Evolutionary conservation across 2,797 vertebrate genomes (phyloP), one percentile per base, ranked within the genome.

Genomic region (Rhinichthys osculus): DNA sequence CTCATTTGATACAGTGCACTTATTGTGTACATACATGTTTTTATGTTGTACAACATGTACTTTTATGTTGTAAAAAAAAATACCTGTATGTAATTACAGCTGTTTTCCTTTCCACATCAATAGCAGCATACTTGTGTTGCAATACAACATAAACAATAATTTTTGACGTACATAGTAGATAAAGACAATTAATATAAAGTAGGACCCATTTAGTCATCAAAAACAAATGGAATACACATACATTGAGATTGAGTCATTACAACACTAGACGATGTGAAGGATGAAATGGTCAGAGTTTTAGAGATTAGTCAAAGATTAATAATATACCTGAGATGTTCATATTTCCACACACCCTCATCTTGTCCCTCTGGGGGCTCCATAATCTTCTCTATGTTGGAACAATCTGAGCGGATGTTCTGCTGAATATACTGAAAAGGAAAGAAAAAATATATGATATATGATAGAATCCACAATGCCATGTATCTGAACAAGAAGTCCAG

Each of bases 281-380:
- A 30, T 69, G 16, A 64, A 69, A 69, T 57, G 42, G 10, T 40
- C 66, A 2, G 44, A 47, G 47, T 5, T 47, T 47, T 42, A 57
- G 3, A 50, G 5, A 33, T 2, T 50, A 40, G 2, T 19, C n/a
- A 59, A 2, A 52, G 6, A 35, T 1, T 44, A 40, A 3, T 19
- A 78, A 30, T 23, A 35, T 94, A 99, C 98, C 98, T 97, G 92
- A 99, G 96, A 91, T 99, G 98, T 92, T 99, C 98, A 19, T 99
- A 99, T 78, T 99, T 99, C 98, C 98, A 99, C 4, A 99, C 98
- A 0, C 98, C 98, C 93, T 99, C 98, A 90, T 99, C 98, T 94
- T 99, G 98, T 69, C 98, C 98, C 93, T 99, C 98, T 0, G 98
- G 98, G 88, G 98, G 98, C 90, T 99, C 98, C 91, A 99, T 95